Base-by-base conservation (phyloP, 2,113 vertebrate genomes). In the Carettochelys insculpta region DNA sequence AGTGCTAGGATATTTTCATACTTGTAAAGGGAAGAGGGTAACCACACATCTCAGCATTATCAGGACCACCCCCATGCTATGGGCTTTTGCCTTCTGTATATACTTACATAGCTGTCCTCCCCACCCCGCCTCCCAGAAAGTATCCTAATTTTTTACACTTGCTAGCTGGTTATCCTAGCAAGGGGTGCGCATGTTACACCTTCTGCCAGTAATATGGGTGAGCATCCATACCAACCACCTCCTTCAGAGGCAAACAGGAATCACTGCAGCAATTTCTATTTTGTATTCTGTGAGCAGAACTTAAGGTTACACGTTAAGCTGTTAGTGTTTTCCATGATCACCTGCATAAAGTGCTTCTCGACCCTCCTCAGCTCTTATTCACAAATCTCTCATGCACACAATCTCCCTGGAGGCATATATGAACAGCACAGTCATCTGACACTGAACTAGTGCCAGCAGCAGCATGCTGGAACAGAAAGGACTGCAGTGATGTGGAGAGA, bases 361-460 rank as follows among this genome's bases (percentile, higher is more conserved):
- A 0, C 0, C 5, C 29, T 52, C 6, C 73, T 77, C 80, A 90
- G n/a, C 9, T 2, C 54, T 68, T 11, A 3, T 27, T 20, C 11
- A 0, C 52, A 24, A 65, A 50, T 43, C 83, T 65, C 12, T 24
- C 38, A 17, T 12, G 24, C 2, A 8, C 16, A 38, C 14, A 73
- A 4, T 27, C 41, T 73, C 24, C 68, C 43, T 25, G 24, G 11
- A 45, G 5, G 4, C 41, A 73, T 77, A 3, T 83, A 50, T 25
- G 11, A 20, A 38, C 3, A 90, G 58, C 61, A 51, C 12, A 1
- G n/a, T 8, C 14, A 73, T 41, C 41, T 43, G 22, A 41, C 22
- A 27, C 1, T 3, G 52, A 41, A 53, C 43, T 16, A 41, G 19
- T 7, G 0, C 8, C 19, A 1, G 34, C 0, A 34, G 54, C 78